Conservation (phyloP, 2,113 vertebrate species). For the Prolemur simus region DNA sequence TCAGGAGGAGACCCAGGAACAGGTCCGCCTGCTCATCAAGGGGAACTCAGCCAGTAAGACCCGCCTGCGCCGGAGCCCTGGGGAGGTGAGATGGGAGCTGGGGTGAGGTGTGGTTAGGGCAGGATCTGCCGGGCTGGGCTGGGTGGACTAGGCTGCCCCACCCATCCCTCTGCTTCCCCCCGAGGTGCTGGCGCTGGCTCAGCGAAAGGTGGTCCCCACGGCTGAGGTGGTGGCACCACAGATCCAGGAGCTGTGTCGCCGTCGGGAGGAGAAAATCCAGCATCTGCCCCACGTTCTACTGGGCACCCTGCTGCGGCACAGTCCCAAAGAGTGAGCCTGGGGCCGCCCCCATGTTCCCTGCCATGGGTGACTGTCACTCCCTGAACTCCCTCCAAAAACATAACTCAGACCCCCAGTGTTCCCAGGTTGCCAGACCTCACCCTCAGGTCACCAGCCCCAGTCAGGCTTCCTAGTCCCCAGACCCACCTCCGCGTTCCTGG, state of each 20-base stretch:
- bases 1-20: slow-evolving; percentile 72
- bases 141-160: neutral
- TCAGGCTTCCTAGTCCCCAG: neutral
- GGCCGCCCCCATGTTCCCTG: neutral
- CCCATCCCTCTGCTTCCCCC: neutral
- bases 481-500: neutral
- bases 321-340: slow-evolving; percentile 45
- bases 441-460: neutral
- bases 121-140: neutral
- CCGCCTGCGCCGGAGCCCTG: slow-evolving; percentile 20
- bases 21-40: slow-evolving; percentile 72
- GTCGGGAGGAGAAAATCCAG: slow-evolving; percentile 45
- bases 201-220: slow-evolving; percentile 52
- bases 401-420: neutral
- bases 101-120: too few relatives aligned
- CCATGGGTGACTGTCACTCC: neutral
- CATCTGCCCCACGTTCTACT: slow-evolving; percentile 41
- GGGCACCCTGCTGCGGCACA: slow-evolving; percentile 30
- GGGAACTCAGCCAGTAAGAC: slow-evolving; percentile 71
- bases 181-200: slow-evolving; percentile 60
- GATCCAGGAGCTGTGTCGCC: slow-evolving; percentile 56
- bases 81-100: slow-evolving; percentile 40
- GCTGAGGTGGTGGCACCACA: slow-evolving; percentile 49
- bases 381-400: neutral
- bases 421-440: neutral